Conservation (phyloP, 2,888 invertebrate species). For the Cerastis leucographa region DNA sequence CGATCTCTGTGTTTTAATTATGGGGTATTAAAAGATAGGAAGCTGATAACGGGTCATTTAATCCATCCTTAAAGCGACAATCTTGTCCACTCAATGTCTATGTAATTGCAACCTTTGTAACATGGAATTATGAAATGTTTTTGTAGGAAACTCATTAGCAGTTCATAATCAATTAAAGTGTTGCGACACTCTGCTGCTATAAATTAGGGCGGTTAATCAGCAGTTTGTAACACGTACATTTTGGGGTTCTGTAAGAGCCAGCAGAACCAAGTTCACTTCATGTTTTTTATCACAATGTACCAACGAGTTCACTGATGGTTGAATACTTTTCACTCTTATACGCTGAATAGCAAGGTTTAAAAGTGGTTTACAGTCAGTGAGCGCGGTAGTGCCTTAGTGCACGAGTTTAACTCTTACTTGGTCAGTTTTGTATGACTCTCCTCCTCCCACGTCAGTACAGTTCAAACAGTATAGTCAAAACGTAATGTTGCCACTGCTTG, state of each 20-base stretch:
- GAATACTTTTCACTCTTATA: too few species aligned
- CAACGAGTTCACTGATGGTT: too few species aligned
- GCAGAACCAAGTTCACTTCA: too few species aligned
- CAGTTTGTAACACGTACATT: background rate
- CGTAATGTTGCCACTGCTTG: too few species aligned
- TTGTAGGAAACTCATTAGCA: background rate
- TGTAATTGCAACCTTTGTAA: constrained; percentile 19
- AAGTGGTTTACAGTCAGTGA: too few species aligned
- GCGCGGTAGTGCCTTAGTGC: too few species aligned
- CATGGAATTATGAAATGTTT: background rate
- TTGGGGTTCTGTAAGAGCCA: background rate
- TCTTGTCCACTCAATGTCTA: constrained; percentile 1
- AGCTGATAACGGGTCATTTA: constrained; percentile 9
- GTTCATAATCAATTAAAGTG: background rate
- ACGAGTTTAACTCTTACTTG: too few species aligned
- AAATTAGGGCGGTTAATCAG: background rate
- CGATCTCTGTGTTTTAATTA: background rate
- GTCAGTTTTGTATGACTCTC: too few species aligned
- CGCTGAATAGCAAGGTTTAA: too few species aligned
- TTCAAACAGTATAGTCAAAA: too few species aligned
- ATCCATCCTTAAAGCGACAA: background rate
- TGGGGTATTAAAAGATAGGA: constrained; percentile 18
- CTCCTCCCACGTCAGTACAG: too few species aligned
- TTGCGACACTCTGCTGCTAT: background rate
- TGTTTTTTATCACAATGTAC: background rate